A percentile compares a stretch with the other conserved stretches of the same genome.
phyloP scores from a whole-genome alignment of 1,140 invertebrate species.

The Onthophagus taurus region DNA sequence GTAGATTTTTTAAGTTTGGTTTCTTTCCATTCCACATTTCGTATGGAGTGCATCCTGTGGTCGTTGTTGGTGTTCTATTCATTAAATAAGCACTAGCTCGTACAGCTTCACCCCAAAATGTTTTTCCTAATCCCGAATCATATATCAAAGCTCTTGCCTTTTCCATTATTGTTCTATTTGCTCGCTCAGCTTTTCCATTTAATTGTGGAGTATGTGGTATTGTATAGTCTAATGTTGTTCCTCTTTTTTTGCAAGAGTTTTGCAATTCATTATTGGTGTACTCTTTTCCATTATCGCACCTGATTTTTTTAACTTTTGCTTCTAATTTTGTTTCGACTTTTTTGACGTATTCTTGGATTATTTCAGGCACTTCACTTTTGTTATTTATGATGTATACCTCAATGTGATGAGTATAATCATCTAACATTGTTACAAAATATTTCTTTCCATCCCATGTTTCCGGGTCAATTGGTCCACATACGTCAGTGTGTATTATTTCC shows the following conservation, averaged over 20 bases:
- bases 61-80: slow-evolving; percentile 29
- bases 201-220: slow-evolving; percentile 32
- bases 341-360: slow-evolving; percentile 26
- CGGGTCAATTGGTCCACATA: slow-evolving; percentile 34
- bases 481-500: slow-evolving; percentile 32
- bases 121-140: slow-evolving; percentile 22
- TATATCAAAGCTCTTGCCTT: slow-evolving; percentile 32
- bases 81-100: slow-evolving; percentile 32
- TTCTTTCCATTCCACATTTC: slow-evolving; percentile 18
- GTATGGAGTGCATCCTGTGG: slow-evolving; percentile 12
- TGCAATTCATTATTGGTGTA: slow-evolving; percentile 23
- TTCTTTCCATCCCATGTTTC: slow-evolving; percentile 24
- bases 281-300: slow-evolving; percentile 29
- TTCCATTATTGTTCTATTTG: slow-evolving; percentile 34
- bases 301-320: slow-evolving; percentile 24
- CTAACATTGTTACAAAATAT: slow-evolving; percentile 37
- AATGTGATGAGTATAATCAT: slow-evolving; percentile 34
- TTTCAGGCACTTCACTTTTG: slow-evolving; percentile 27
- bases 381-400: slow-evolving; percentile 30
- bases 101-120: slow-evolving; percentile 32
- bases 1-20: slow-evolving; percentile 18
- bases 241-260: slow-evolving; percentile 16
- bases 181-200: slow-evolving; percentile 30
- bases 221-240: slow-evolving; percentile 18
- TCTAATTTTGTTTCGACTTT: slow-evolving; percentile 25